Evolutionary conservation across 2,797 vertebrate genomes (phyloP), one percentile per base, ranked within the genome.

Genomic region (Mormyrus hasselquistii): DNA sequence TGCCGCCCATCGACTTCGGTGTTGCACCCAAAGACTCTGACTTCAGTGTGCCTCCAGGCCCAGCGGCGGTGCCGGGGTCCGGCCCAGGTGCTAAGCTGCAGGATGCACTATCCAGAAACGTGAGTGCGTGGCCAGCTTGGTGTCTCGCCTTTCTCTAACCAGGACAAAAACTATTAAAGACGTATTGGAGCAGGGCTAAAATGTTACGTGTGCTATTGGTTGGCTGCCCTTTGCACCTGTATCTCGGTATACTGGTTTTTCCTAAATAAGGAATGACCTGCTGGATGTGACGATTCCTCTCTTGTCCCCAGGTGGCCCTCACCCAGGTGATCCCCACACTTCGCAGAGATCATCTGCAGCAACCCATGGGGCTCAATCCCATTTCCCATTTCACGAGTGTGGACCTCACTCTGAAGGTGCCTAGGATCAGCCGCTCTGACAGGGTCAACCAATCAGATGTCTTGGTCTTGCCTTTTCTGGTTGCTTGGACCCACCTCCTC

Each of bases 1-100:
- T 98, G 90, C 98, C 98, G 1, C 98, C 98, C 87, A 99, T 99
- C 90, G 98, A 99, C 94, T 99, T 99, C 90, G 98, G 98, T 82
- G 98, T 99, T 92, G 98, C 95, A 90, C 96, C 98, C 91, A 99
- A 99, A 96, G 99, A 99, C 93, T 99, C 98, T 0, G 98, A 99
- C 92, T 99, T 99, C 92, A 98, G 95, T 92, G 93, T 99, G 34
- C 98, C 97, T 0, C 96, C 98, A 0, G 97, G 97, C 76, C 96
- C 98, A 76, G 94, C 94, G 49, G 95, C 97, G 4, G 96, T 97
- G 84, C 94, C 97, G 1, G 93, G 97, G 53, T 96, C 97, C 73
- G 98, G 96, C 90, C 95, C 98, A 0, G 98, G 98, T 34, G 94
- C 96, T 91, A 99, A 99, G 93, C 95, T 99, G 44, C 98, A 99